A percentile compares a stretch with the other conserved stretches of the same genome.
Evolutionary conservation across 2,797 vertebrate species (phyloP).

Genomic region (Moxostoma hubbsi): DNA sequence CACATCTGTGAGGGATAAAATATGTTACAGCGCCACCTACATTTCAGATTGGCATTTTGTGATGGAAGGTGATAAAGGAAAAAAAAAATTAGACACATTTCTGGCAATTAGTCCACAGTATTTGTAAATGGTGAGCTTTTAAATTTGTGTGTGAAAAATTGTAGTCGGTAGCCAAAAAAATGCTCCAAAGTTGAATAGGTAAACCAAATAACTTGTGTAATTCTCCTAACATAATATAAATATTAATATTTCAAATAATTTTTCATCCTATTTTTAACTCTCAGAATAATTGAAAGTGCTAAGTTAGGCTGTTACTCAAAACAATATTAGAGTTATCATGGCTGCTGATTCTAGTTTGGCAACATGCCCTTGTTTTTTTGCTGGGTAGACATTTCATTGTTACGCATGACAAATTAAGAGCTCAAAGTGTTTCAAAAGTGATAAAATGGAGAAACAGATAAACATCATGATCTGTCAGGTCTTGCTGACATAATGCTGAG

Average conservation of each 20-base stretch:
- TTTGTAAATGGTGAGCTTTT: too few species aligned
- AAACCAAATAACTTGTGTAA: not conserved
- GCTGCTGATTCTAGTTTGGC: not conserved
- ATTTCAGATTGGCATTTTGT: too few species aligned
- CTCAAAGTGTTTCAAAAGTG: conserved; percentile 9
- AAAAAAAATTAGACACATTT: too few species aligned
- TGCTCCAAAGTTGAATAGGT: not conserved
- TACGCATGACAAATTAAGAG: conserved; percentile 16
- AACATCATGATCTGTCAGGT: not conserved
- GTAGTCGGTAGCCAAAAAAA: too few species aligned
- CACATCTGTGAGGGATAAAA: too few species aligned
- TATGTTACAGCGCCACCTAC: too few species aligned
- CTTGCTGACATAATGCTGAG: not conserved
- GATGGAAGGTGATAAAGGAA: too few species aligned
- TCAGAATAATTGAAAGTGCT: conserved; percentile 21
- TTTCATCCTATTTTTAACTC: not conserved
- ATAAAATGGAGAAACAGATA: not conserved
- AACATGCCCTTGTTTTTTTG: not conserved
- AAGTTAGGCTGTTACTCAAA: conserved; percentile 29
- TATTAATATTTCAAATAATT: not conserved
- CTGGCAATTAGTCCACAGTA: too few species aligned
- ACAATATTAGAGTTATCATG: not conserved
- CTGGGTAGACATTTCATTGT: not conserved
- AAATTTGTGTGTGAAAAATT: too few species aligned
- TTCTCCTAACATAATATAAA: not conserved